Percentiles rank a stretch among this genome's conserved stretches.
Conservation (phyloP, 2,797 vertebrate genomes). For the Diplodus sargus region DNA sequence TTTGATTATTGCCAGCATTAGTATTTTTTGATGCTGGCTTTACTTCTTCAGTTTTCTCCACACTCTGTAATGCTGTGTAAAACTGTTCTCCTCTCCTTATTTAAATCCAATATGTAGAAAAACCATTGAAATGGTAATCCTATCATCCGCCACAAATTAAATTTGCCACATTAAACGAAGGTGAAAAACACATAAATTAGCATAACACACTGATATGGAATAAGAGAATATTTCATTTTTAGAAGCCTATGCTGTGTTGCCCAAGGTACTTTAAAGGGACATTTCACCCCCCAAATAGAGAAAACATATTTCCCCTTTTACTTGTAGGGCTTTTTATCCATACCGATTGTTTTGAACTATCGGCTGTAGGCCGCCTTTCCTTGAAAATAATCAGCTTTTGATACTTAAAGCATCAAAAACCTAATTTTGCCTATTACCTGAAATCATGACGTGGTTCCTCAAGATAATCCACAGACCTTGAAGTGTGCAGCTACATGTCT, state of each 20-base stretch:
- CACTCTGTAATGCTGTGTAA: neutral
- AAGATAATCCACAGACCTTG: no score
- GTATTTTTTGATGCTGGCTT: neutral
- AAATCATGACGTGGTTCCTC: no score
- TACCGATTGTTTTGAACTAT: no score
- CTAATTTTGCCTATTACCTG: no score
- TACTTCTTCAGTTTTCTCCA: neutral
- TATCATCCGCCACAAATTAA: neutral
- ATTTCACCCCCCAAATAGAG: no score
- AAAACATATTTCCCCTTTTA: no score
- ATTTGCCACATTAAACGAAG: neutral
- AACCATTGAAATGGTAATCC: neutral
- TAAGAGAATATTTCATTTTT: neutral
- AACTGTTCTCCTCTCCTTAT: neutral
- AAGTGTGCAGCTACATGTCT: no score
- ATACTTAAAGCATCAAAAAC: no score
- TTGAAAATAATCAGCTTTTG: no score
- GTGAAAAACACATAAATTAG: neutral
- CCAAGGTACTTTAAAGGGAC: neutral
- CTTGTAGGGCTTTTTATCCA: no score
- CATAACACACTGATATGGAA: neutral
- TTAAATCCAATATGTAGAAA: neutral
- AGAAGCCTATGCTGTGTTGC: neutral
- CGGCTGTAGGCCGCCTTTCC: no score
- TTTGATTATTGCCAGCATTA: slow-evolving; percentile 8